Evolutionary conservation across 2,888 invertebrate genomes (phyloP).

Genomic region (Oegoconia quadripuncta): DNA sequence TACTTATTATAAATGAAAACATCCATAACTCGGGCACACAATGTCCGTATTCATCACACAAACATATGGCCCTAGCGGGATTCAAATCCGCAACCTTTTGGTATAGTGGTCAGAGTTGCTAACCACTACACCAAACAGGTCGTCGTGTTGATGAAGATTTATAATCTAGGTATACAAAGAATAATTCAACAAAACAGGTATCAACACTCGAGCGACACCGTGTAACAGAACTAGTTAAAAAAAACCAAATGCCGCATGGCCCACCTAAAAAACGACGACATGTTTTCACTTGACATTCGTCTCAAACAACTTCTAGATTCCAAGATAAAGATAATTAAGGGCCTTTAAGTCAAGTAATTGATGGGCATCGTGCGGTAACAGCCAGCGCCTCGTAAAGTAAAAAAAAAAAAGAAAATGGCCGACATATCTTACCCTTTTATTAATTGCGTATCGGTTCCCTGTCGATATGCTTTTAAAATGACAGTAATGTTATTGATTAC

Average conservation of each 20-base stretch:
- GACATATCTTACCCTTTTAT: conserved; percentile 8
- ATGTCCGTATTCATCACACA: no score
- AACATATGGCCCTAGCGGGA: no score
- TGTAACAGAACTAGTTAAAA: conserved; percentile 2
- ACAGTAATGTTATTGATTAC: not conserved
- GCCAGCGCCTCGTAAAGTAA: conserved; percentile 33
- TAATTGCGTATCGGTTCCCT: conserved; percentile 5
- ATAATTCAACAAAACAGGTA: no score
- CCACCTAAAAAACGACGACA: conserved; percentile 16
- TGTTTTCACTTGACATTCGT: conserved; percentile 39
- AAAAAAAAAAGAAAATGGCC: conserved; percentile 5
- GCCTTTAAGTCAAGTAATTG: conserved; percentile 47
- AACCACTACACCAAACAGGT: no score
- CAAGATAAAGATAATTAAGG: conserved; percentile 60
- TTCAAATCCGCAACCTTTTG: no score
- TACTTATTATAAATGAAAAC: no score
- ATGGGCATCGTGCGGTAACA: conserved; percentile 33
- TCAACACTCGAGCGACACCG: no score
- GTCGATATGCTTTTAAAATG: conserved; percentile 1
- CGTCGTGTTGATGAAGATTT: no score
- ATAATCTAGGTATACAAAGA: no score
- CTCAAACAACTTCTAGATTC: conserved; percentile 37
- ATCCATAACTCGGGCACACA: no score
- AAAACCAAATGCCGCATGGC: conserved; percentile 5
- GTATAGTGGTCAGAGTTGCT: no score